Evolutionary conservation across 2,113 vertebrate genomes (phyloP), one percentile per base, ranked within the genome.

Genomic region (Tringa solitaria): DNA sequence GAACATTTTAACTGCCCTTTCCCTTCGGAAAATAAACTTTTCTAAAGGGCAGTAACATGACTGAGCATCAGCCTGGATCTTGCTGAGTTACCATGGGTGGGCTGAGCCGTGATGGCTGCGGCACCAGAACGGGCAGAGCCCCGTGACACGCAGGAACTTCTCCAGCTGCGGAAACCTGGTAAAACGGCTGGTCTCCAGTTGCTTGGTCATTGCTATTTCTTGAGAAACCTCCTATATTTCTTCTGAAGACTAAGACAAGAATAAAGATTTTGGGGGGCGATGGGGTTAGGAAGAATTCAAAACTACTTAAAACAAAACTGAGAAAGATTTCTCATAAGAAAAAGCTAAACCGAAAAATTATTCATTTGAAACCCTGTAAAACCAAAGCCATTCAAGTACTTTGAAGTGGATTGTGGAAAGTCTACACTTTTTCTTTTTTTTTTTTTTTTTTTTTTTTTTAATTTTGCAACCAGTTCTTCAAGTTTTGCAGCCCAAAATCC

Each of bases 31-130:
- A 72, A 39, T 12, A 86, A 83, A 60, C 21, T 30, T 61, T 69
- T 69, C n/a, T 28, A 37, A 80, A 1, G 20, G 48, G 39, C 2
- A 37, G 11, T 2, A 19, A 33, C 9, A 0, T 5, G 2, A 7
- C 57, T 41, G 53, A 90, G 76, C 70, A 89, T 24, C 3, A 1
- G 17, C 26, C 9, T 0, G 3, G 48, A 17, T 21, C 9, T 11
- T 24, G 37, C 37, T 2, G 33, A 46, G 78, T 19, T 83, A 33
- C 53, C 23, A 2, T 2, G 8, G 8, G 4, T 9, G 27, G 9
- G 64, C 56, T 12, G 39, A 70, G n/a, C 56, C 1, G 3, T 3
- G 4, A 35, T 20, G 22, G 18, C 26, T 3, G 48, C 3, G 3
- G 46, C 46, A 33, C 21, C 7, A n/a, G n/a, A 72, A 45, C 3